Evolutionary conservation across 53 echinoderm and acorn worm species (phyloP).

Genomic region (Antedon mediterranea): DNA sequence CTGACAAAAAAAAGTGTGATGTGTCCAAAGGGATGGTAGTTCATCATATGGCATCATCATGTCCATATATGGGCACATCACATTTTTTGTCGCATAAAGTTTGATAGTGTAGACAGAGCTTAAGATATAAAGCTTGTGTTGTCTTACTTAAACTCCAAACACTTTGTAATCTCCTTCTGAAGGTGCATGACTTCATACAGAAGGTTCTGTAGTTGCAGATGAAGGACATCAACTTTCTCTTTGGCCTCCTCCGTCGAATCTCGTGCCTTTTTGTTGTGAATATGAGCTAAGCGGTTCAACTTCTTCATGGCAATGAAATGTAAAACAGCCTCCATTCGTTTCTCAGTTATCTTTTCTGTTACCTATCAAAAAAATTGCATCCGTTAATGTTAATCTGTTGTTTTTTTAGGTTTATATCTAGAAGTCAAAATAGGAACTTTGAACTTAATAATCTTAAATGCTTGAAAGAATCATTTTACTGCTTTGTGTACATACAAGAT

Average conservation of each 20-base stretch:
- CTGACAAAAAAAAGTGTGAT: no score
- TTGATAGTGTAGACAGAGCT: no score
- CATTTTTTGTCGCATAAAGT: no score
- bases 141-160: constrained; percentile 86
- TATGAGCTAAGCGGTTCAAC: constrained; percentile 73
- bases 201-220: constrained; percentile 89
- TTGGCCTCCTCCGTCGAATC: constrained; percentile 73
- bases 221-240: constrained; percentile 76
- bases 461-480: no score
- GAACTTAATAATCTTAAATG: no score
- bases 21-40: no score
- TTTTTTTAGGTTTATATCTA: no score
- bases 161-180: constrained; percentile 93
- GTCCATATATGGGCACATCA: no score
- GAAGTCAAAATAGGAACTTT: no score
- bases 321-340: constrained; percentile 51
- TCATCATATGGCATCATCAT: no score
- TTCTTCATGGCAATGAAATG: constrained; percentile 87
- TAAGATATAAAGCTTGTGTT: neutral
- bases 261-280: constrained; percentile 72
- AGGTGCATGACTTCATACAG: constrained; percentile 98
- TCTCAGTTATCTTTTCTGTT: constrained; percentile 31
- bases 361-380: constrained; percentile 12
- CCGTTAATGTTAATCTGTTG: no score
- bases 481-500: no score